phyloP scores from a whole-genome alignment of 35 echinoderm and acorn worm genomes.

The Acanthaster planci region DNA sequence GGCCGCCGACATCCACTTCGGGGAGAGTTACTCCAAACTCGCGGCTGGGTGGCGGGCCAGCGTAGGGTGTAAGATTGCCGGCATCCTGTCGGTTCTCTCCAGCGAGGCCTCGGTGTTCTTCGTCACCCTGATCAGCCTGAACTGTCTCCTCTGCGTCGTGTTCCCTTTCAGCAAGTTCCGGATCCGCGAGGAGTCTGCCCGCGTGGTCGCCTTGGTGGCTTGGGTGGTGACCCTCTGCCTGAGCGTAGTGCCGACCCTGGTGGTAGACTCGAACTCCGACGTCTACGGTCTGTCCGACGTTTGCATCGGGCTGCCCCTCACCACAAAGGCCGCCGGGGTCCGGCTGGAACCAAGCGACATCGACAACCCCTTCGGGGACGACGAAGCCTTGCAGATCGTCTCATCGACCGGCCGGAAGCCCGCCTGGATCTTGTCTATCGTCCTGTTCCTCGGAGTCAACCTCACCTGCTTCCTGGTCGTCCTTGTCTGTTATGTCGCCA shows the following conservation, averaged over 20 bases:
- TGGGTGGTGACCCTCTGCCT: conserved; percentile 24
- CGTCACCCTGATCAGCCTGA: conserved; percentile 15
- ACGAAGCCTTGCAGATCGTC: too few species aligned
- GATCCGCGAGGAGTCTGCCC: not conserved
- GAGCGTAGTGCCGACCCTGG: conserved; percentile 30
- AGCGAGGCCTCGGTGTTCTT: conserved; percentile 41
- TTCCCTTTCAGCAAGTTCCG: conserved; percentile 31
- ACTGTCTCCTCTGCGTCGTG: conserved; percentile 22
- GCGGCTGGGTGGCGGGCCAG: not conserved
- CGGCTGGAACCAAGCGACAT: too few species aligned
- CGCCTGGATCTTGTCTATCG: conserved; percentile 15
- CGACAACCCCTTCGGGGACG: too few species aligned
- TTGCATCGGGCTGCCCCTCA: conserved; percentile 48
- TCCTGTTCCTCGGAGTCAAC: conserved; percentile 39
- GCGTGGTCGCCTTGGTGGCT: not conserved
- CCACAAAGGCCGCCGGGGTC: not conserved
- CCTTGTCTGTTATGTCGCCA: conserved; percentile 28
- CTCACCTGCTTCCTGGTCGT: conserved; percentile 22
- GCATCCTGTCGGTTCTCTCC: not conserved
- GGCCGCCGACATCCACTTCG: not conserved
- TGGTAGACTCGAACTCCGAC: not conserved
- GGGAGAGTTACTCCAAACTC: not conserved
- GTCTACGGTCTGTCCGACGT: conserved; percentile 52
- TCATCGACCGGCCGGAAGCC: not conserved
- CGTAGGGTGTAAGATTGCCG: not conserved